Evolutionary conservation across 2,797 vertebrate species (phyloP).

Genomic region (Benthosema pterotum): DNA sequence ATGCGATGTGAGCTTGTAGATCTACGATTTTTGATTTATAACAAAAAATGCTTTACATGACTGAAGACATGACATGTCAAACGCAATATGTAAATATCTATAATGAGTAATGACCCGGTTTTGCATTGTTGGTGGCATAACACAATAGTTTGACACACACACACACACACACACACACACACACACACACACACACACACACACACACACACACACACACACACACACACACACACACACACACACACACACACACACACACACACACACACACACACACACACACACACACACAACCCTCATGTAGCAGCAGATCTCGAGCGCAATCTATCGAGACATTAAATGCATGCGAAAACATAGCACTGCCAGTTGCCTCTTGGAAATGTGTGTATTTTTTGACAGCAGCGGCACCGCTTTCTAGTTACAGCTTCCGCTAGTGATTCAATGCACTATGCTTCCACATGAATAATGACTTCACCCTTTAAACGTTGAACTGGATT

Average conservation of each 20-base stretch:
- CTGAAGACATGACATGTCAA: no score
- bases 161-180: no score
- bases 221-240: no score
- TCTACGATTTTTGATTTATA: no score
- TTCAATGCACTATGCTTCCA: slow-evolving; percentile 51
- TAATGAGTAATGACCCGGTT: neutral
- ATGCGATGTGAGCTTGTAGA: no score
- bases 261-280: slow-evolving; percentile 26
- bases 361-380: slow-evolving; percentile 61
- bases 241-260: no score
- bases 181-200: no score
- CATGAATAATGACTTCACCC: slow-evolving; percentile 39
- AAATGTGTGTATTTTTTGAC: slow-evolving; percentile 48
- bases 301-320: slow-evolving; percentile 69
- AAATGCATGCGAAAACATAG: slow-evolving; percentile 61
- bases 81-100: neutral
- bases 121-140: neutral
- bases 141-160: no score
- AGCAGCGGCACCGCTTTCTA: slow-evolving; percentile 62
- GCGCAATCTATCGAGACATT: slow-evolving; percentile 51
- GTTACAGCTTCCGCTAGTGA: slow-evolving; percentile 47
- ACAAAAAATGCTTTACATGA: no score
- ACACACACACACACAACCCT: no score
- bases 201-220: no score
- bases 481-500: slow-evolving; percentile 30